phyloP scores from a whole-genome alignment of 2,888 invertebrate species.

The Pharmacophagus antenor region DNA sequence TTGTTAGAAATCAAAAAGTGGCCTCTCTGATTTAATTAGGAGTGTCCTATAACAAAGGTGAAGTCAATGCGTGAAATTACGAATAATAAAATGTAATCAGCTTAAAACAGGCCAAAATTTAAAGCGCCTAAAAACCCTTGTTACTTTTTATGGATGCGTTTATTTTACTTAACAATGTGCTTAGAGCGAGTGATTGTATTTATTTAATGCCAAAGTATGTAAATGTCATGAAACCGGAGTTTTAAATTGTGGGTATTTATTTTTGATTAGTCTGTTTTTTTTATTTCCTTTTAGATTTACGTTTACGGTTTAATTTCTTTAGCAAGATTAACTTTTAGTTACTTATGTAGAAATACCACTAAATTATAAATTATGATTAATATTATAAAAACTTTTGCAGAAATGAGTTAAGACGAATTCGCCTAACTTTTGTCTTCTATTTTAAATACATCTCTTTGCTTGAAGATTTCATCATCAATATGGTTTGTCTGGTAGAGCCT shows the following conservation, averaged over 20 bases:
- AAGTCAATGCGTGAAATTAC: conserved; percentile 27
- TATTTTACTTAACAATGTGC: conserved; percentile 23
- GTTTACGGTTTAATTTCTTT: not conserved
- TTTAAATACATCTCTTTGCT: no score
- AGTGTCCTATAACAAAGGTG: conserved; percentile 17
- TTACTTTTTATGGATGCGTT: conserved; percentile 29
- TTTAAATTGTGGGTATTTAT: not conserved
- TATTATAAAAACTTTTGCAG: no score
- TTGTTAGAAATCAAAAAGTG: conserved; percentile 9
- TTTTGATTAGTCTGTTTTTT: not conserved
- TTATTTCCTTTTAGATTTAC: not conserved
- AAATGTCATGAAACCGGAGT: not conserved
- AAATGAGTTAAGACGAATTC: no score
- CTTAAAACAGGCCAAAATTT: conserved; percentile 27
- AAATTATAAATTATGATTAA: no score
- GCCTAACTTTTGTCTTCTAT: no score
- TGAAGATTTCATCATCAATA: no score
- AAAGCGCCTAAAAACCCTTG: conserved; percentile 27
- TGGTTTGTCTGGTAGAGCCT: no score
- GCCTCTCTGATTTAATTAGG: conserved; percentile 17
- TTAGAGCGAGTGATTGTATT: conserved; percentile 13
- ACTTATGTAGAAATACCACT: no score
- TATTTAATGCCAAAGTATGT: not conserved
- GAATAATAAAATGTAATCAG: conserved; percentile 29
- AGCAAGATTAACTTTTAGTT: no score